Base-by-base conservation (phyloP, 2,113 vertebrate species). In the Mobula birostris region DNA sequence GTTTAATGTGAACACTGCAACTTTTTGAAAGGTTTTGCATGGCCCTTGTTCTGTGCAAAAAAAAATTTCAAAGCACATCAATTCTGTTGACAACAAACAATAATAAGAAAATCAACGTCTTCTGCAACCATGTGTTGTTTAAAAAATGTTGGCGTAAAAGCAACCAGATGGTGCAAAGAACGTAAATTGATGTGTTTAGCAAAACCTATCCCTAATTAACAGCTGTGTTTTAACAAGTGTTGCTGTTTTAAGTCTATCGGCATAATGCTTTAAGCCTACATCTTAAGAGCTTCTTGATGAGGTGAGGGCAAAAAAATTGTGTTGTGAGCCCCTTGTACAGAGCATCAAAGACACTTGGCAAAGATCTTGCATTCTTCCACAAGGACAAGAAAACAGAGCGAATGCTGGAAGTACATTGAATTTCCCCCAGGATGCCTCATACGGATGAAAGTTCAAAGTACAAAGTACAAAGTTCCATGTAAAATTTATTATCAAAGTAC, bases 151-250 rank as follows among this genome's bases (percentile, higher is more conserved):
- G n/a, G 68, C 40, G 19, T 93, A 93, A 93, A 70, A 93, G 66
- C 90, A 40, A 40, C 68, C 88, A 72, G 68, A 48, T 93, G 90
- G 68, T 48, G 36, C 32, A 93, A 15, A 72, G 90, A 93, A 93
- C 36, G 68, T 74, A 74, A 36, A 48, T 72, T 21, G 36, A 93
- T 93, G 68, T 93, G 90, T 93, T 93, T 93, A 68, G 21, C 90
- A 72, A 93, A 93, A 72, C 19, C 90, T 70, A 21, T 19, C 90
- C 8, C 17, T 93, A 93, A 93, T 93, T 74, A 36, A 48, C 68
- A 93, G 68, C 90, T 93, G 72, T 72, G 68, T 72, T 93, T 32
- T 48, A 72, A 48, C 21, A 48, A 93, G 90, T 24, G 36, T 93
- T 72, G 63, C 90, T 93, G 66, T 48, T 93, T 93, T 93, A 68